Base-by-base conservation (phyloP, 2,113 vertebrate species). In the Cynocephalus volans region DNA sequence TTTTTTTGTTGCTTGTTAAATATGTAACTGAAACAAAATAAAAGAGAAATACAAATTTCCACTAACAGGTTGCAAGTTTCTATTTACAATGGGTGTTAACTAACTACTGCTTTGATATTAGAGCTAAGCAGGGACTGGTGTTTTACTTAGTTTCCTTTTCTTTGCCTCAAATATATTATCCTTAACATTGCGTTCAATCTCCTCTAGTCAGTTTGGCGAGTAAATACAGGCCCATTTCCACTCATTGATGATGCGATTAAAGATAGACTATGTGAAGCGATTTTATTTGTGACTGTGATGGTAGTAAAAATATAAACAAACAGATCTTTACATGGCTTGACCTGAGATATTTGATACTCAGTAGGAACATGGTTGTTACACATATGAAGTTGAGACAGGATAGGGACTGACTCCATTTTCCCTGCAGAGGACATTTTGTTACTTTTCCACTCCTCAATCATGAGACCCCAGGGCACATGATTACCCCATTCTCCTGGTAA, bases 1-100 rank as follows among this genome's bases (percentile, higher is more conserved):
- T 76, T 69, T 83, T 83, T 95, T 80, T 56, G 26, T 79, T 83
- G 41, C 56, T 90, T 77, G 13, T 72, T 95, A 92, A 85, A 50
- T 67, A 73, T 56, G 10, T 77, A 79, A 62, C 5, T 73, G 45
- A 50, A 89, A 84, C 17, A 89, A 89, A 96, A 58, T 69, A 92
- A 90, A 88, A 80, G 48, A 41, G 19, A 75, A 90, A 77, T 24
- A 67, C 80, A 80, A n/a, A 36, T 26, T 52, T 83, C n/a, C 33
- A 23, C 2, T 2, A 70, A 69, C 23, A 90, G 18, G n/a, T 50
- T 83, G 13, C 14, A 45, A 62, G 21, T 97, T 77, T 91, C 45
- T 54, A 5, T 64, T 83, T 89, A 80, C 14, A 23, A 28, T 45
- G 54, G 41, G 54, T 28, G 6, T 23, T 54, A 96, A 26, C n/a